Percentiles rank a stretch among this genome's conserved stretches.
These are phyloP conservation scores for Asteroscopus sphinx DNA, from an alignment of 2,888 invertebrate genomes.

Conservation along the genomic window DNA sequence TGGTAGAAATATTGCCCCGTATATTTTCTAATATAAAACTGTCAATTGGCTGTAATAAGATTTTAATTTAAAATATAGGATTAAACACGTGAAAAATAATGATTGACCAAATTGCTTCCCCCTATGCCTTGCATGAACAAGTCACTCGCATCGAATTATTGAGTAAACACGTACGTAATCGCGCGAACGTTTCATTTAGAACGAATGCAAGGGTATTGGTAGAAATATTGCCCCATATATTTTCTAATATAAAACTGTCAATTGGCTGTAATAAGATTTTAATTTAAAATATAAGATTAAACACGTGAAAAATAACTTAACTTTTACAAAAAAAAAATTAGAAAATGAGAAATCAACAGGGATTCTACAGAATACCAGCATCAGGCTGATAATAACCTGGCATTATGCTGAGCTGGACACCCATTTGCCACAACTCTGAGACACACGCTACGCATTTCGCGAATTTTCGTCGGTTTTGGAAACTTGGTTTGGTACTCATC, in stretches of 20 bases:
- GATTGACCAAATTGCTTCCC: slow-evolving; percentile 51
- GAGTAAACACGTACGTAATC: slow-evolving; percentile 88
- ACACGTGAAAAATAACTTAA: slow-evolving; percentile 2
- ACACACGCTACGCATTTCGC: too few relatives aligned
- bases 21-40: slow-evolving; percentile 78
- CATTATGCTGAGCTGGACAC: too few relatives aligned
- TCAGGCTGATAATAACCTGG: too few relatives aligned
- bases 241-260: slow-evolving; percentile 76
- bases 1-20: slow-evolving; percentile 77
- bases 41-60: slow-evolving; percentile 76
- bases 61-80: slow-evolving; percentile 61
- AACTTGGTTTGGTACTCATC: too few relatives aligned
- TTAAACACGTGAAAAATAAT: slow-evolving; percentile 12
- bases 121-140: slow-evolving; percentile 59
- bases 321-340: too few relatives aligned
- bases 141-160: slow-evolving; percentile 86
- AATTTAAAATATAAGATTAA: slow-evolving; percentile 55
- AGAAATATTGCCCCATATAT: slow-evolving; percentile 81
- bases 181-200: slow-evolving; percentile 83
- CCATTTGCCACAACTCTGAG: too few relatives aligned
- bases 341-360: too few relatives aligned
- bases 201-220: slow-evolving; percentile 78
- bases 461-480: too few relatives aligned
- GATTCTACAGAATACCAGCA: too few relatives aligned
- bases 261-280: slow-evolving; percentile 75